Evolutionary conservation across 2,797 vertebrate genomes (phyloP), one percentile per base, ranked within the genome.

Genomic region (Catharus ustulatus): DNA sequence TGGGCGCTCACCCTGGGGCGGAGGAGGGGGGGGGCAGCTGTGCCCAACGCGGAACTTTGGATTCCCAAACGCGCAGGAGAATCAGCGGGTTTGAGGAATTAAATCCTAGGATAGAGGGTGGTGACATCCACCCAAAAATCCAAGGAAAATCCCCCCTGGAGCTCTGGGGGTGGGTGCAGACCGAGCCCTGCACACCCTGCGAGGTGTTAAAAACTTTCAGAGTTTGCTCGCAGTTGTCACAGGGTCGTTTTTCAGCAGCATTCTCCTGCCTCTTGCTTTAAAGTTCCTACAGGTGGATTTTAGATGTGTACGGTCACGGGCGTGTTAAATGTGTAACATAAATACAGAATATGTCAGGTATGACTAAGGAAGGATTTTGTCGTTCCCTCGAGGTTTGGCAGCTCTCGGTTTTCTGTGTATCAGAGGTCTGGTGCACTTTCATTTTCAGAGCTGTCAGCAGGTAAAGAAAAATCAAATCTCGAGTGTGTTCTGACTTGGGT

Each of bases 401-500:
- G 62, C 5, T 73, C 29, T 76, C 32, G 0, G 18, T 71, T 80
- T 62, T 59, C 57, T 54, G 6, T 2, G 19, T 78, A 8, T 68
- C 42, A 23, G 8, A 77, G 45, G 15, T 42, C 16, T 22, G 0
- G 45, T 6, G 69, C 4, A 0, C 62, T 90, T 91, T 87, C 21
- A 3, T 36, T 90, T 96, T 46, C 15, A 46, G 30, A 71, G 73
- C 86, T 92, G 90, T 81, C 71, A 57, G 74, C 58, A 36, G 72
- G 43, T 63, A 29, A 67, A 68, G 49, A 48, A 84, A 24, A 32
- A 9, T 0, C 42, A 78, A 43, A 54, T 26, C 13, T 26, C 6
- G 22, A 6, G 9, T 0, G 0, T n/a, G 36, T 59, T 59, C 18
- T 61, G 32, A 0, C 32, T 76, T 22, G 18, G n/a, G 24, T n/a